phyloP scores from a whole-genome alignment of 2,113 vertebrate genomes.

The Otis tarda region DNA sequence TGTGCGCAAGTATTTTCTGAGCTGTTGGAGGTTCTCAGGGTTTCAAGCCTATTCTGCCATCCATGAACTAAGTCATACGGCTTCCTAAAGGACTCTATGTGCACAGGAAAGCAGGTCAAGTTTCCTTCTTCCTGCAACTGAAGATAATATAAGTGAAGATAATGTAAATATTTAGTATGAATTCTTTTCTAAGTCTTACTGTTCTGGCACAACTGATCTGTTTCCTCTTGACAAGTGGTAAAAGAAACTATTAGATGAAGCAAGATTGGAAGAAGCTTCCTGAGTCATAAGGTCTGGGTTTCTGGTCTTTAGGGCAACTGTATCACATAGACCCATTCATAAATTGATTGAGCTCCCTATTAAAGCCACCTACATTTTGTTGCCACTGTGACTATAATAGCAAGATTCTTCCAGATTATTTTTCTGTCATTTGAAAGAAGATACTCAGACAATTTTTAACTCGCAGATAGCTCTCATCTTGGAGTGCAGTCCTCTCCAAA shows the following conservation, averaged over 20 bases:
- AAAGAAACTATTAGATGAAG: not conserved
- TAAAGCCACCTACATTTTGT: not conserved
- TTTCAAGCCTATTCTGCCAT: not conserved
- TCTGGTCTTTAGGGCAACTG: not conserved
- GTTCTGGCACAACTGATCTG: not conserved
- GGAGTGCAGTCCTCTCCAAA: not conserved
- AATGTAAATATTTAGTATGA: conserved; percentile 25
- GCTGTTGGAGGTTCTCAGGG: not conserved
- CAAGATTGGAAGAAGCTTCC: not conserved
- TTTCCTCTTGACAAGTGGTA: not conserved
- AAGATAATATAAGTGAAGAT: not conserved
- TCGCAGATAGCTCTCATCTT: not conserved
- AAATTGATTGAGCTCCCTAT: not conserved
- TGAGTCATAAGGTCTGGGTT: not conserved
- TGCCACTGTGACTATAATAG: not conserved
- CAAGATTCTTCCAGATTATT: not conserved
- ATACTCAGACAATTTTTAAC: not conserved
- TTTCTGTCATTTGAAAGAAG: not conserved
- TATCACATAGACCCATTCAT: not conserved
- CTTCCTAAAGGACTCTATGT: not conserved
- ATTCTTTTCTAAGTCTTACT: not conserved
- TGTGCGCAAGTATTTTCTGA: not conserved
- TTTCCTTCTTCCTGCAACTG: not conserved
- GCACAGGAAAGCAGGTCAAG: conserved; percentile 5
- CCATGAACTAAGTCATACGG: not conserved